A percentile compares a stretch with the other conserved stretches of the same genome.
phyloP scores from a whole-genome alignment of 2,113 vertebrate species.

The Neodon shergylaensis region DNA sequence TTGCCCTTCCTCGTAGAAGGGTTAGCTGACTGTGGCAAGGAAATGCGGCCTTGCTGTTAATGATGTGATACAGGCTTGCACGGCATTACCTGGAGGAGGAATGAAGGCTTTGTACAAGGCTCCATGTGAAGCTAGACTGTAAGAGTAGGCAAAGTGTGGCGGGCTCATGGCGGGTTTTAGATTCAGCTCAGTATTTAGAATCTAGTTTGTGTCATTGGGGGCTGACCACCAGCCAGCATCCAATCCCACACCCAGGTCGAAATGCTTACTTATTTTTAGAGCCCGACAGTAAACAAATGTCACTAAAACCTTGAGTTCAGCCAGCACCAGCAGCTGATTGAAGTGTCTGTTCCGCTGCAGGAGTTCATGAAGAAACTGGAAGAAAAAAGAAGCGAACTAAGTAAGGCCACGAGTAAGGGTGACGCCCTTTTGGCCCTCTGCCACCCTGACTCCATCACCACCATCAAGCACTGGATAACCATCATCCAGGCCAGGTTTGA shows the following conservation, averaged over 20 bases:
- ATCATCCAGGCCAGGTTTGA: conserved; percentile 98
- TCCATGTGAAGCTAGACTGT: conserved; percentile 19
- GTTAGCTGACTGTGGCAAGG: background rate
- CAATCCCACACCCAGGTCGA: background rate
- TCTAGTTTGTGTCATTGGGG: background rate
- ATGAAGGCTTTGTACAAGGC: background rate
- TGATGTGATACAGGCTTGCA: background rate
- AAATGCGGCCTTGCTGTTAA: background rate
- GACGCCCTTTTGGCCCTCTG: conserved; percentile 95
- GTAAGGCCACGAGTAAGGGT: conserved; percentile 94
- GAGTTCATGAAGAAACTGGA: conserved; percentile 98
- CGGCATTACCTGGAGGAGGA: background rate
- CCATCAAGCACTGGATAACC: conserved; percentile 99
- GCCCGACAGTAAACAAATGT: background rate
- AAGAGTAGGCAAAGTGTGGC: background rate
- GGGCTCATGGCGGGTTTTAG: background rate
- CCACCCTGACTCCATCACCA: conserved; percentile 98
- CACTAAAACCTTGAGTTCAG: conserved; percentile 54
- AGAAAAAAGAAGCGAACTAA: conserved; percentile 93
- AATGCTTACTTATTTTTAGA: background rate
- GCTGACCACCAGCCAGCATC: background rate
- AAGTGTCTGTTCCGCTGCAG: conserved; percentile 83
- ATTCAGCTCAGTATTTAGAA: conserved; percentile 25
- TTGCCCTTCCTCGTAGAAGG: background rate
- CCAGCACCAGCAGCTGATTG: conserved; percentile 67